Conservation (phyloP, 2,797 vertebrate species). For the Clangula hyemalis region DNA sequence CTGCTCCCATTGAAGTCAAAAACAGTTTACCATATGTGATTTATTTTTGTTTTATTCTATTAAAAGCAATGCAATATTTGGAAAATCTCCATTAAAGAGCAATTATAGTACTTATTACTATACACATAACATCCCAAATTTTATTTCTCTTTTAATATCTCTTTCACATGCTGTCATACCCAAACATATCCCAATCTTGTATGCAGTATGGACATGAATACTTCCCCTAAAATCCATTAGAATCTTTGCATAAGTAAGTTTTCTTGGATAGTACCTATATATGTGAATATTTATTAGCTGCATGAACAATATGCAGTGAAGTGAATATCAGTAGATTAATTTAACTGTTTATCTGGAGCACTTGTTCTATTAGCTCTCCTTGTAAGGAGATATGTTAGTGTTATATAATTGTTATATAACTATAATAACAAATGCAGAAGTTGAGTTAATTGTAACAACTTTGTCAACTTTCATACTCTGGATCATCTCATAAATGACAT, state of each 20-base stretch:
- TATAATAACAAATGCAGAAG: not conserved
- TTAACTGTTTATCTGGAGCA: not conserved
- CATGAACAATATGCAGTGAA: not conserved
- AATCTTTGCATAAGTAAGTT: not conserved
- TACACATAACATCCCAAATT: not conserved
- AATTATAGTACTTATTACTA: not conserved
- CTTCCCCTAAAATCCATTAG: not conserved
- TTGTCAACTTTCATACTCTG: not conserved
- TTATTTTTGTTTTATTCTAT: not conserved
- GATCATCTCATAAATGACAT: not conserved
- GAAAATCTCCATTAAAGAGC: not conserved
- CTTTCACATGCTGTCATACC: not conserved
- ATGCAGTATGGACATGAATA: not conserved
- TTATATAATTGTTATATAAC: too few species aligned
- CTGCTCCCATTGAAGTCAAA: not conserved
- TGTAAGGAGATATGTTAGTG: too few species aligned
- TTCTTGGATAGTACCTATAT: not conserved
- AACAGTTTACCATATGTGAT: not conserved
- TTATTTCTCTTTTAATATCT: not conserved
- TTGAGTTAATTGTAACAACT: not conserved
- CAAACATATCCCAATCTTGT: not conserved
- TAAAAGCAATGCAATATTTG: not conserved
- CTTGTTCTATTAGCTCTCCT: conserved; percentile 11
- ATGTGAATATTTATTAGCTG: not conserved
- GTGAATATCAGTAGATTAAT: not conserved